Evolutionary conservation across 2,888 invertebrate genomes (phyloP), one percentile per base, ranked within the genome.

Genomic region (Cremastinae sp.): DNA sequence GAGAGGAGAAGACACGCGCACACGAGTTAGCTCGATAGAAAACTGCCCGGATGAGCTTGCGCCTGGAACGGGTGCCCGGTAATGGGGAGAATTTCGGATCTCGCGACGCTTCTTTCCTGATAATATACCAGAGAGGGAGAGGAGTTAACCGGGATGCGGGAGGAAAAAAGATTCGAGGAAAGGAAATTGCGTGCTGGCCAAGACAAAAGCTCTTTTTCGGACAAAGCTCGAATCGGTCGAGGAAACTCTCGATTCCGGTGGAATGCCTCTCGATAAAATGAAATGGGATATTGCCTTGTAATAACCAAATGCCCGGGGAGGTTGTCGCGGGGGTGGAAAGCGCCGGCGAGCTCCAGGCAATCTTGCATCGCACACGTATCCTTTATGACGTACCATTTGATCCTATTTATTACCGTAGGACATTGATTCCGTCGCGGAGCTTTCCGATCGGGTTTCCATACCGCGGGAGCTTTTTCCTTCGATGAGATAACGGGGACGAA

Each of bases 31-130:
- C 12, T 10, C 41, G 56, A 43, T 38, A 12, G 59, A 66, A 70
- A 54, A 65, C 59, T 61, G 59, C 56, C 62, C 22, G 75, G 56
- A 62, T 66, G 54, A 75, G 58, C 66, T 73, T 70, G 69, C 34
- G 45, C 49, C 16, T 51, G 43, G 36, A 64, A 49, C 56, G 75
- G 79, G 65, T 66, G 54, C 68, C 74, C 28, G 51, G 58, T 64
- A 43, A 47, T 28, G 45, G 61, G 41, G 22, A 41, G 8, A 38
- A 12, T 9, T 58, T 54, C 22, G 20, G 51, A 45, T 68, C 51
- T 59, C 47, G 73, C 71, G 64, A 74, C 69, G 71, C 74, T 70
- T 76, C 73, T 69, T 59, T 68, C 71, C 72, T 64, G 59, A 62
- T 53, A 54, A 20, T 8, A 38, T 16, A 20, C 14, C 36, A 41